Evolutionary conservation across 1,140 invertebrate genomes (phyloP).

Genomic region (Lucilia cuprina): DNA sequence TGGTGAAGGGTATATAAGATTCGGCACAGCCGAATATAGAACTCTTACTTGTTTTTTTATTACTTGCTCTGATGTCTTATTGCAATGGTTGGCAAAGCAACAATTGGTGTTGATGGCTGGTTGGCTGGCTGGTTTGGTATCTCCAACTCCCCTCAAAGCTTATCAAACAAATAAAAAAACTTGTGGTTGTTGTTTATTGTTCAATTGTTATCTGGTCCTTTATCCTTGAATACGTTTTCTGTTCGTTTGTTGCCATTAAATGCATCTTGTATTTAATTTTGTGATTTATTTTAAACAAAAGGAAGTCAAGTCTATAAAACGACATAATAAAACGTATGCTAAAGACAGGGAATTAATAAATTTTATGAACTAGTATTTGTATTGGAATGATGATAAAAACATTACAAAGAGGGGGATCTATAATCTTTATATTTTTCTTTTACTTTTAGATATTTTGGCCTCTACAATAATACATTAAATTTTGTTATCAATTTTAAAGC

Average conservation of each 20-base stretch:
- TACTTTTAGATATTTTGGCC: background rate
- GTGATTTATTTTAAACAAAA: background rate
- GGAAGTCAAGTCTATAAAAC: background rate
- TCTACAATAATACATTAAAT: background rate
- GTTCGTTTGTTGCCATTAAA: background rate
- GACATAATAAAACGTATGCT: background rate
- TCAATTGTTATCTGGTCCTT: conserved; percentile 13
- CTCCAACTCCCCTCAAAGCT: background rate
- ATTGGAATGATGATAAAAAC: no score
- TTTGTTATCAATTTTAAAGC: background rate
- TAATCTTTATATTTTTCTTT: background rate
- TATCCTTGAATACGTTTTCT: background rate
- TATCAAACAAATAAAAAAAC: background rate
- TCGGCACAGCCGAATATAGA: no score
- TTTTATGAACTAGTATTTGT: background rate
- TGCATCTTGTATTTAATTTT: background rate
- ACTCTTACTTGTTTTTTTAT: no score
- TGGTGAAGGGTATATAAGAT: no score
- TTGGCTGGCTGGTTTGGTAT: no score
- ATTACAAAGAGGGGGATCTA: no score
- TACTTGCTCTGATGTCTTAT: no score
- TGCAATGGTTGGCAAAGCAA: background rate
- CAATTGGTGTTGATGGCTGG: background rate
- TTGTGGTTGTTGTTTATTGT: conserved; percentile 11
- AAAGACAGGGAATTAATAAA: background rate